Evolutionary conservation across 64 coral and sea anemone species (phyloP), one percentile per base, ranked within the genome.

Genomic region (Acropora tenuis): DNA sequence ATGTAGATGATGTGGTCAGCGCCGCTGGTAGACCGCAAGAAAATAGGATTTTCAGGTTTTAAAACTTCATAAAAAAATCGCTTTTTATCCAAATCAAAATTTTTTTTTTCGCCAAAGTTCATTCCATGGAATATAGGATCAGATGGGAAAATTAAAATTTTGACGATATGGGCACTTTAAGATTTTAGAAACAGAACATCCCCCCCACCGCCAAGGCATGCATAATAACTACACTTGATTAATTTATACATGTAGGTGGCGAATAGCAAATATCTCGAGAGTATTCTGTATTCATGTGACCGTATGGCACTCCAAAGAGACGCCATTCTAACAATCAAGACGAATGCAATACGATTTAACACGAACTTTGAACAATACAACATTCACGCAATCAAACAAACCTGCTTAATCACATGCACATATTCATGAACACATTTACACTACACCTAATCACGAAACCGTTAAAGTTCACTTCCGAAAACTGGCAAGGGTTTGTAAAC

Each of bases 401-500:
- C 82, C 72, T 72, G 82, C 82, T 72, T 43, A 48, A 20, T 85
- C 16, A 85, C 19, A 20, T 85, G 68, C 16, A 85, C 4, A 71
- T 85, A 85, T 85, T 49, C 2, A 17, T 69, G 2, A 2, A 19
- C 3, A 46, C 66, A 49, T 1, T 43, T 9, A 72, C 43, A 20
- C 44, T 71, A 30, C 44, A 5, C 15, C 7, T 15, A 9, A 71
- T 85, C 82, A 85, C 63, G 65, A 85, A 69, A 72, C 6, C 82
- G 60, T 17, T 41, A 18, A 15, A 42, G 6, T 66, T n/a, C 9
- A 72, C 4, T 17, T 47, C 17, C 30, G 0, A 50, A 71, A 85
- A 49, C 45, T 72, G 6, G 13, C 15, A 17, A 10, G 17, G 8
- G 16, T 2, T 46, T 4, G 44, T 6, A 68, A 84, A 1, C 12